These are phyloP conservation scores for Colletes gigas DNA, from an alignment of 1,140 invertebrate genomes.

Conservation along the genomic window DNA sequence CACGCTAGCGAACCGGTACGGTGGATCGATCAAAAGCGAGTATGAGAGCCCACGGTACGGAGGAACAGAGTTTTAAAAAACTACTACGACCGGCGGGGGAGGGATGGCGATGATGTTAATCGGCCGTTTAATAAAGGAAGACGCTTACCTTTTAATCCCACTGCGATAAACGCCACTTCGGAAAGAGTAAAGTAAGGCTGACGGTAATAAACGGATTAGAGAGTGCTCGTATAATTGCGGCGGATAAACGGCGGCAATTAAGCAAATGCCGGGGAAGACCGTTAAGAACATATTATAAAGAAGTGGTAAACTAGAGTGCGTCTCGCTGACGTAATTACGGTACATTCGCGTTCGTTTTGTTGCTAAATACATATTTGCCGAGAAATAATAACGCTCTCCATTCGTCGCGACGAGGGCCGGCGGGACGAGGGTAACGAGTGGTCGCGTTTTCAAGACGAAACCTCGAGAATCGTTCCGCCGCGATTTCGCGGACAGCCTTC, in stretches of 20 bases:
- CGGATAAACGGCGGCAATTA: constrained; percentile 64
- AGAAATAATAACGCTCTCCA: constrained; percentile 22
- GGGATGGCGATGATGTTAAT: constrained; percentile 44
- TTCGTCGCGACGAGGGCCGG: neutral
- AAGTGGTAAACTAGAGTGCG: constrained; percentile 46
- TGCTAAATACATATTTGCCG: constrained; percentile 32
- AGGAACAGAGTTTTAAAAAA: constrained; percentile 8
- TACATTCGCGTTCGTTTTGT: constrained; percentile 4
- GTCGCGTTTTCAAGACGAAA: neutral
- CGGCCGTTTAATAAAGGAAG: constrained; percentile 58
- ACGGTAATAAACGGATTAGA: constrained; percentile 65
- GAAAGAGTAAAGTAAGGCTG: constrained; percentile 61
- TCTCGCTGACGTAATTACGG: constrained; percentile 27
- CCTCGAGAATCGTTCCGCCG: neutral
- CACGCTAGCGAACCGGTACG: neutral
- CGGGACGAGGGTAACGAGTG: no score
- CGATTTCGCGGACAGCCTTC: neutral
- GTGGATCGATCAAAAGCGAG: neutral
- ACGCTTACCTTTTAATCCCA: constrained; percentile 53
- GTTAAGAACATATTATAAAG: constrained; percentile 65
- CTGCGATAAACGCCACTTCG: constrained; percentile 54
- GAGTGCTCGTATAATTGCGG: constrained; percentile 63
- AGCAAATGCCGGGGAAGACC: constrained; percentile 50
- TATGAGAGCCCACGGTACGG: no score
- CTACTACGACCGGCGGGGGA: neutral